Conservation (phyloP, 2,888 invertebrate species). For the Danaus chrysippus region DNA sequence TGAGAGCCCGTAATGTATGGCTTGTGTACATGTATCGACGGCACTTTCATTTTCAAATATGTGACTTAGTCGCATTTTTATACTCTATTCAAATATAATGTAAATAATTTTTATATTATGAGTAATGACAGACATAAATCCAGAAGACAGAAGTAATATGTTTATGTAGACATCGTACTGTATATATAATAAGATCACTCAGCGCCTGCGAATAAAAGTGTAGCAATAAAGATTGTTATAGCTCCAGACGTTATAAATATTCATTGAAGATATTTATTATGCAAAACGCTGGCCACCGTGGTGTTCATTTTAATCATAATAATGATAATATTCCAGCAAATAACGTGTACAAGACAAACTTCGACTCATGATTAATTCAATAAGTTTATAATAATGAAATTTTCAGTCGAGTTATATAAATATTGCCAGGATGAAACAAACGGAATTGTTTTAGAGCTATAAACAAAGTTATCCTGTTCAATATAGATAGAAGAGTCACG, state of each 20-base stretch:
- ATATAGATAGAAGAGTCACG: conserved; percentile 21
- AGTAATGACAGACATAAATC: neutral
- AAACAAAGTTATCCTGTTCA: conserved; percentile 30
- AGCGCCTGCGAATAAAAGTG: conserved; percentile 39
- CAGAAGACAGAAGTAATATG: neutral
- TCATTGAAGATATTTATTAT: conserved; percentile 31
- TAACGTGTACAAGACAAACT: conserved; percentile 1
- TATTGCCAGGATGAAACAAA: neutral
- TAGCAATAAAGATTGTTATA: conserved; percentile 26
- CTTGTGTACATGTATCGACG: neutral
- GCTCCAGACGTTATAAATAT: conserved; percentile 31
- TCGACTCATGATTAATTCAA: neutral
- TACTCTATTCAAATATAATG: too few relatives aligned
- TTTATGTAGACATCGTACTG: neutral
- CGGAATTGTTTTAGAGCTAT: conserved; percentile 7
- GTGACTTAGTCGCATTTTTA: too few relatives aligned
- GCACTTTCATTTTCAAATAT: neutral
- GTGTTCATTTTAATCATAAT: conserved; percentile 23
- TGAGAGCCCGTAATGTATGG: conserved; percentile 7
- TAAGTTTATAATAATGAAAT: neutral
- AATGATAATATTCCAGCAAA: conserved; percentile 17
- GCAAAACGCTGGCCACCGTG: conserved; percentile 20
- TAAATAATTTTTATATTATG: too few relatives aligned
- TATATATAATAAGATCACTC: conserved; percentile 42
- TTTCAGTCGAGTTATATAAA: neutral